Conservation (phyloP, 2,888 invertebrate genomes). For the Ypsolopha sequella region DNA sequence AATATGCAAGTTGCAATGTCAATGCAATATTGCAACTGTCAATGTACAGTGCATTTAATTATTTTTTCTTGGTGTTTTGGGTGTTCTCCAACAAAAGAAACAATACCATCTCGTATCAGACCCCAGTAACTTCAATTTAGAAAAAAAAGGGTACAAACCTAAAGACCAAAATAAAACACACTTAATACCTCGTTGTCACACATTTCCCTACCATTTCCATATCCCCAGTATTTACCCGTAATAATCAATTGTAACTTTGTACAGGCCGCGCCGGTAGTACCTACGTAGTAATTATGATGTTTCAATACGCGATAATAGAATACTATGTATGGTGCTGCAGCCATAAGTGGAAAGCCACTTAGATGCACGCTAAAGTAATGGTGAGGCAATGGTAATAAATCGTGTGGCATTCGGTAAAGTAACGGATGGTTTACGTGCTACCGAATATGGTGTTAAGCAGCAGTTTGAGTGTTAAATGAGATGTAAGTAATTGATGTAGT, state of each 20-base stretch:
- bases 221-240: constrained; percentile 43
- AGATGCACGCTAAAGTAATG: constrained; percentile 30
- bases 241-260: constrained; percentile 30
- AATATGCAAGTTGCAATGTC: no score
- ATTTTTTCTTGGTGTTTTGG: no score
- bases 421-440: constrained; percentile 31
- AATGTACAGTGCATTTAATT: no score
- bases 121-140: no score
- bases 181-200: no score
- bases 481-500: constrained; percentile 14
- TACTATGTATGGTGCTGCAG: constrained; percentile 28
- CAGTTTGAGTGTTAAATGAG: constrained; percentile 23
- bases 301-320: constrained; percentile 23
- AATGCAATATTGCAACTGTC: no score
- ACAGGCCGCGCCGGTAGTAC: constrained; percentile 33
- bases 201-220: no score
- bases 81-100: no score
- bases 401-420: constrained; percentile 37
- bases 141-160: no score
- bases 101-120: no score
- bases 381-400: constrained; percentile 28
- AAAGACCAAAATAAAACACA: no score
- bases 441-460: background rate
- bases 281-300: constrained; percentile 43
- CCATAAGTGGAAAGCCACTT: constrained; percentile 51